Base-by-base conservation (phyloP, 2,113 vertebrate genomes). In the Colistium nudipinnis region DNA sequence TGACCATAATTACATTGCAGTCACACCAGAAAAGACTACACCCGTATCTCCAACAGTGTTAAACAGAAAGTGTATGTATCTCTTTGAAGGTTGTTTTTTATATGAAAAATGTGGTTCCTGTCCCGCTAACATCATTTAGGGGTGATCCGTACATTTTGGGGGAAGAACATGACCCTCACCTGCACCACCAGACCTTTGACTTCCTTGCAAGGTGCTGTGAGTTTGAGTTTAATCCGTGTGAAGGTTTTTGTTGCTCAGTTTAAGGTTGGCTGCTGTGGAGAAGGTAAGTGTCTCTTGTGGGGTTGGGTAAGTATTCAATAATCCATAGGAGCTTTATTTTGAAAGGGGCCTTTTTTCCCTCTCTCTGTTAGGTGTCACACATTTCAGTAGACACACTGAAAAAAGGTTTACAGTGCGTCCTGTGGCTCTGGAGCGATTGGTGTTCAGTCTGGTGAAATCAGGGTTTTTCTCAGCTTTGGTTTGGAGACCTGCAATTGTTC, bases 1-100 rank as follows among this genome's bases (percentile, higher is more conserved):
- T 75, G 98, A 99, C 93, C 98, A 99, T 96, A 99, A 99, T 95
- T 99, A 99, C 95, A 99, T 97, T 94, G 97, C 98, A 89, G 96
- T 97, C 90, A 96, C 96, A 91, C 96, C 97, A 89, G 97, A 99
- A 94, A 95, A 95, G 95, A 96, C 95, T 92, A 89, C 95, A 92
- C 91, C 96, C 89, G 94, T 94, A 91, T 93, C 97, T 92, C 89
- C 97, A 87, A 90, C 98, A 93, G 92, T 96, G 91, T 96, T 98
- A 93, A 96, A 93, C 94, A 98, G 96, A 94, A 87, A 93, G 98
- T 98, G 98, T 99, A 99, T 95, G 98, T 99, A 99, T 98, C 92
- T 90, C 94, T 90, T 89, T 92, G 93, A 95, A 94, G 93, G 94
- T 70, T 65, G 39, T 65, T 60, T 68, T 78, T n/a, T 38, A 24